A percentile compares a stretch with the other conserved stretches of the same genome.
Evolutionary conservation across 2,797 vertebrate species (phyloP).

Genomic region (Pachyuromys duprasi): DNA sequence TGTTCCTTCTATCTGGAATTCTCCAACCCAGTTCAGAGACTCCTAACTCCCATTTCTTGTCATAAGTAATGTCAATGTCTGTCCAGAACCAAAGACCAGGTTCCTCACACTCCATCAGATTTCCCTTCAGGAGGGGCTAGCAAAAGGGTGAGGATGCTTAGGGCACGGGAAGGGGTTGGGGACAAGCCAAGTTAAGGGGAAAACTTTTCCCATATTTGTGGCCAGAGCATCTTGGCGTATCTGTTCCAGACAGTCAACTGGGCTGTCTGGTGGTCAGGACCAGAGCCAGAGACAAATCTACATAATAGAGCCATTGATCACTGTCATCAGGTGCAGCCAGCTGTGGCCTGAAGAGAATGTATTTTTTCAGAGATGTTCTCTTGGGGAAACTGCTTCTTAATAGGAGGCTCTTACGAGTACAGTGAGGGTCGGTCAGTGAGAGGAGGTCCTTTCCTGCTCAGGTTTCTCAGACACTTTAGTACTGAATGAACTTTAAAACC

Average conservation of each 20-base stretch:
- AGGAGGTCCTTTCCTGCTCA: conserved; percentile 49
- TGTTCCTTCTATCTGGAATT: not conserved
- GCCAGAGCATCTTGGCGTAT: not conserved
- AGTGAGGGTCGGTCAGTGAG: not conserved
- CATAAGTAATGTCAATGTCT: not conserved
- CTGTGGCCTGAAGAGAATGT: conserved; percentile 18
- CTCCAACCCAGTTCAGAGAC: not conserved
- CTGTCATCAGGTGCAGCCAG: conserved; percentile 60
- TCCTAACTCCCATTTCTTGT: not conserved
- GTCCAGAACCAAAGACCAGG: not conserved
- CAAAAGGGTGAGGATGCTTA: not conserved
- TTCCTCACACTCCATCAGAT: not conserved
- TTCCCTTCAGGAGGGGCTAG: not conserved
- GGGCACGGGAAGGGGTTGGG: too few relatives aligned
- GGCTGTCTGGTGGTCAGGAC: not conserved
- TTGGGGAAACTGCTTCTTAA: not conserved
- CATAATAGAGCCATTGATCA: conserved; percentile 55
- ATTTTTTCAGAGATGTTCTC: conserved; percentile 17
- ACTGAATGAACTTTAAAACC: conserved; percentile 56
- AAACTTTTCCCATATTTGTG: not conserved
- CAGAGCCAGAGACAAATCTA: conserved; percentile 17
- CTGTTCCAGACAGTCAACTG: not conserved
- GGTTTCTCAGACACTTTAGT: conserved; percentile 26
- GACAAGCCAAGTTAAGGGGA: not conserved
- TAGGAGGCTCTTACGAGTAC: not conserved